Base-by-base conservation (phyloP, 2,797 vertebrate species). In the Neosilurus hyrtlii region DNA sequence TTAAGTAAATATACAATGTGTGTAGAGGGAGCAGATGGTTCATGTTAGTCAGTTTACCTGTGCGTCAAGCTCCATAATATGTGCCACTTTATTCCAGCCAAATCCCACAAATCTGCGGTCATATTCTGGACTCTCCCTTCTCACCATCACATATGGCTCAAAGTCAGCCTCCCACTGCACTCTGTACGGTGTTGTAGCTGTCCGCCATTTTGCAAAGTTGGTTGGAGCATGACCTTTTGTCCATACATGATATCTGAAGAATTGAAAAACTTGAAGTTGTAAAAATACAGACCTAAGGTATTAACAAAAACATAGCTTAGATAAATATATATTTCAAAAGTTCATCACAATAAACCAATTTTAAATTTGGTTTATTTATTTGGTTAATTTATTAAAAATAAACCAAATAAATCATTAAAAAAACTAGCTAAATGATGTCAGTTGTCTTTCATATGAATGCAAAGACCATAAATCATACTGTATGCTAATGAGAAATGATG, bases 71-170 rank as follows among this genome's bases (percentile, higher is more conserved):
- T 99, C 98, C 98, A 99, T 99, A 91, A 99, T 97, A 88, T 99
- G 98, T 83, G 98, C 95, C 89, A 99, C 98, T 92, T 99, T 99
- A 92, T 99, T 99, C 98, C 98, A 99, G 88, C 98, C 98, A 35
- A 99, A 99, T 72, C 98, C 98, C 87, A 99, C 98, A 74, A 99
- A 99, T 77, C 98, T 93, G 10, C 97, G 96, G 94, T 99, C 98
- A 0, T 99, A 99, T 89, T 99, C 96, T 0, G 98, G 97, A 89
- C 97, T 96, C 91, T 98, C 96, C 81, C 93, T 93, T 86, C 96
- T 94, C 87, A 99, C 97, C 73, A 99, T 96, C 8, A 99, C 98
- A 15, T 99, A 99, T 0, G 98, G 98, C 93, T 99, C 98, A 1
- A 99, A 99, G 80, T 99, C 98, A 0, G 97, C 95, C 86, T 99